These are phyloP conservation scores for Beris chalybata DNA, from an alignment of 2,888 invertebrate genomes.

Conservation along the genomic window DNA sequence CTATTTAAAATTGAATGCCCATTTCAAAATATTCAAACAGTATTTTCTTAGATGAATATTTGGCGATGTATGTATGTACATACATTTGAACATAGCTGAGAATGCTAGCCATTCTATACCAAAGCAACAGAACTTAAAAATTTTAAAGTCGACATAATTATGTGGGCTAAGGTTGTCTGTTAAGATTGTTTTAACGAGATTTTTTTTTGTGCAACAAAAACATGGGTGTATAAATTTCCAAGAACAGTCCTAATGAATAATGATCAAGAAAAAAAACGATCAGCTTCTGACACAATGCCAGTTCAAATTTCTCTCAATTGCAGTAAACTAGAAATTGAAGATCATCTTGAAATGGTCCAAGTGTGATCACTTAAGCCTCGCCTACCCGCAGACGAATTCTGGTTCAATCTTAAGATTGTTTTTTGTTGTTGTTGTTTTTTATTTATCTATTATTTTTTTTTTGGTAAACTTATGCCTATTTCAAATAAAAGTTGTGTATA, in stretches of 20 bases:
- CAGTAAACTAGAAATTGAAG: slow-evolving; percentile 19
- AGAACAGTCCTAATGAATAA: slow-evolving; percentile 30
- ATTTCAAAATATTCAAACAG: too few species aligned
- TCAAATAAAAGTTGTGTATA: slow-evolving; percentile 24
- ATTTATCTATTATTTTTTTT: slow-evolving; percentile 3
- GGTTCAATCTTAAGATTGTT: slow-evolving; percentile 22
- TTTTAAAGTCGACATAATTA: too few species aligned
- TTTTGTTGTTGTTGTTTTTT: background rate
- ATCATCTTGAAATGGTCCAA: slow-evolving; percentile 22
- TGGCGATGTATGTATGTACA: too few species aligned
- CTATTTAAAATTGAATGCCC: too few species aligned
- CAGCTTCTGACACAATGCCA: slow-evolving; percentile 32
- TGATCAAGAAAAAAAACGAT: slow-evolving; percentile 23
- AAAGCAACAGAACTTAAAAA: background rate
- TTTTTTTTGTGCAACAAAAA: background rate
- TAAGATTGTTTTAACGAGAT: too few species aligned
- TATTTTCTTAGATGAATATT: too few species aligned
- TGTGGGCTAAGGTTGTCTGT: too few species aligned
- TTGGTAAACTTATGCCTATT: slow-evolving; percentile 1
- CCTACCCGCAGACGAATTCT: slow-evolving; percentile 25
- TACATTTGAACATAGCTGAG: too few species aligned
- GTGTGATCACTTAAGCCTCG: slow-evolving; percentile 31
- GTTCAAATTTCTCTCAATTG: slow-evolving; percentile 24
- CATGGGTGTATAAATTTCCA: slow-evolving; percentile 29
- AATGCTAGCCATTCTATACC: background rate